Evolutionary conservation across 2,113 vertebrate species (phyloP).

Genomic region (Dasyurus viverrinus): DNA sequence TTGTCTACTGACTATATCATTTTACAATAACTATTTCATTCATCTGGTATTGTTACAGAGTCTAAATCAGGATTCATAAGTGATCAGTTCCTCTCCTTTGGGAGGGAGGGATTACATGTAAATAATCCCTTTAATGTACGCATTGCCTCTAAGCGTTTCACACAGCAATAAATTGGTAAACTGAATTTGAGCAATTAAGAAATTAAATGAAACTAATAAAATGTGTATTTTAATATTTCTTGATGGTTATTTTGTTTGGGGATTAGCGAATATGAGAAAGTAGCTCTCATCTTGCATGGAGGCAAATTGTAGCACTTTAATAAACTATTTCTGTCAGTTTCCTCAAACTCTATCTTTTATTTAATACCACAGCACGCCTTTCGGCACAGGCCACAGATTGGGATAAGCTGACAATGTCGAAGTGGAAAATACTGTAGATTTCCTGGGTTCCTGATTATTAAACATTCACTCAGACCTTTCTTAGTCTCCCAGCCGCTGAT

Average conservation of each 20-base stretch:
- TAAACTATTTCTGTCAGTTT: constrained; percentile 74
- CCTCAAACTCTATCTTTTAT: constrained; percentile 65
- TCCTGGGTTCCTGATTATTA: constrained; percentile 28
- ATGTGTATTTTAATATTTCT: constrained; percentile 89
- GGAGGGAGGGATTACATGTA: constrained; percentile 95
- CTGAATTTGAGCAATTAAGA: constrained; percentile 93
- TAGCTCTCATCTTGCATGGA: constrained; percentile 62
- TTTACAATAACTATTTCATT: constrained; percentile 81
- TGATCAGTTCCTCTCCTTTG: constrained; percentile 89
- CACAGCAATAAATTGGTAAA: constrained; percentile 94
- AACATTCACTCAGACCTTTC: constrained; percentile 28
- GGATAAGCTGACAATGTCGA: constrained; percentile 44
- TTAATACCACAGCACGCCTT: constrained; percentile 68
- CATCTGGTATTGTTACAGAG: constrained; percentile 83
- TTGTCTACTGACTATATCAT: constrained; percentile 70
- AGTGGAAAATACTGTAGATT: constrained; percentile 45
- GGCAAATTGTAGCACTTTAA: constrained; percentile 73
- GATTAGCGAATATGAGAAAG: constrained; percentile 83
- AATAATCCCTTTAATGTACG: constrained; percentile 96
- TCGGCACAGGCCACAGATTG: constrained; percentile 40
- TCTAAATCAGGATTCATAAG: constrained; percentile 85
- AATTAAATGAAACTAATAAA: constrained; percentile 90
- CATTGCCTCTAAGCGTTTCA: constrained; percentile 94
- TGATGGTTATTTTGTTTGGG: constrained; percentile 84
- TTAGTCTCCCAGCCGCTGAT: neutral